These are phyloP conservation scores for Zeuzera pyrina DNA, from an alignment of 2,888 invertebrate genomes.

Conservation along the genomic window DNA sequence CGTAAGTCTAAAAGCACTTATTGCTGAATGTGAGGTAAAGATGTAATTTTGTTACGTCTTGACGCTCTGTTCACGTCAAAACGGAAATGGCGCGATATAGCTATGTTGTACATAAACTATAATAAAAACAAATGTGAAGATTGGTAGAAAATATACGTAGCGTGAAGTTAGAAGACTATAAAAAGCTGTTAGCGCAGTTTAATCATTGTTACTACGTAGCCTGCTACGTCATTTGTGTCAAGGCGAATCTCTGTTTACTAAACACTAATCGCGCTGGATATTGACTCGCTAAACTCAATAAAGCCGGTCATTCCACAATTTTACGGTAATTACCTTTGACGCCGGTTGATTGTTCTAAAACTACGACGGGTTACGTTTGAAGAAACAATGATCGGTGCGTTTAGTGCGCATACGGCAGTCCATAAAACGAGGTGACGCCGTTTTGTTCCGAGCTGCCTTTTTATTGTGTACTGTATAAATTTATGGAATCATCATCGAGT, in stretches of 20 bases:
- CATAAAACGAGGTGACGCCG: slow-evolving; percentile 61
- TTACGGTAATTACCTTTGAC: slow-evolving; percentile 42
- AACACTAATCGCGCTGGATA: slow-evolving; percentile 19
- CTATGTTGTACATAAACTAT: too few species aligned
- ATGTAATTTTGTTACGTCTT: too few species aligned
- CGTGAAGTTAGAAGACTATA: too few species aligned
- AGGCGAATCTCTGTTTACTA: slow-evolving; percentile 38
- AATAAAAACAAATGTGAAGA: too few species aligned
- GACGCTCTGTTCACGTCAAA: too few species aligned
- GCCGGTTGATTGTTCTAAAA: slow-evolving; percentile 32
- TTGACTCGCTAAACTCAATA: slow-evolving; percentile 38
- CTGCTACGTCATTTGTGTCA: slow-evolving; percentile 38
- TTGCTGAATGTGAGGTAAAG: too few species aligned
- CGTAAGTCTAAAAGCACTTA: too few species aligned
- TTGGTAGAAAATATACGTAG: too few species aligned
- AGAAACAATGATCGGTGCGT: slow-evolving; percentile 43
- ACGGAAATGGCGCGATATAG: too few species aligned
- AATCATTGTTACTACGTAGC: slow-evolving; percentile 42
- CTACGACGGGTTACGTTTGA: slow-evolving; percentile 22
- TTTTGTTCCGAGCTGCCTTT: slow-evolving; percentile 58
- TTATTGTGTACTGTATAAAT: slow-evolving; percentile 70
- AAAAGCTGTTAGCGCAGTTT: slow-evolving; percentile 39
- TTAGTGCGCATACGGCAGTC: slow-evolving; percentile 41
- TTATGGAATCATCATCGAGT: slow-evolving; percentile 71
- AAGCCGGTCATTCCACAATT: slow-evolving; percentile 42